These are phyloP conservation scores for Polymixis lichenea DNA, from an alignment of 2,888 invertebrate genomes.

Conservation along the genomic window DNA sequence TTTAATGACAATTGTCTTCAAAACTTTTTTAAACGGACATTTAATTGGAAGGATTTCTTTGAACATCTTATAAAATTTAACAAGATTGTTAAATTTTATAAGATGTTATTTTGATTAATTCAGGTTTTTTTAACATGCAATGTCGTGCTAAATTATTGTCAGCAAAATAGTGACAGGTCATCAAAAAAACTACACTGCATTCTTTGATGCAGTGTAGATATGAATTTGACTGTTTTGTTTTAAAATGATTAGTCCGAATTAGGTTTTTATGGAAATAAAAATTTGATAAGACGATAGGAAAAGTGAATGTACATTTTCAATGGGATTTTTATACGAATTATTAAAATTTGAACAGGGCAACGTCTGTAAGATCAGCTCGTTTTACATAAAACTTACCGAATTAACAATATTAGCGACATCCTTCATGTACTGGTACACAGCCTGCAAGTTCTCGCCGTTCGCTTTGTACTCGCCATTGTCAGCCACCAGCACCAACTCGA, in stretches of 20 bases:
- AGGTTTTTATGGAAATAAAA: too few relatives aligned
- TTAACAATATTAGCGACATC: constrained; percentile 99
- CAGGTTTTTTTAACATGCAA: neutral
- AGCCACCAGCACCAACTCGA: constrained; percentile 97
- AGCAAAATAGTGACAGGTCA: too few relatives aligned
- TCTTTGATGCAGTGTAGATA: too few relatives aligned
- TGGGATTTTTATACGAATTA: too few relatives aligned
- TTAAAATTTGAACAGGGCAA: too few relatives aligned
- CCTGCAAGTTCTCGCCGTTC: constrained; percentile 93
- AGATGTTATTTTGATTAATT: neutral
- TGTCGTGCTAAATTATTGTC: neutral
- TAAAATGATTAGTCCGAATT: too few relatives aligned
- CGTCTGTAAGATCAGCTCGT: too few relatives aligned
- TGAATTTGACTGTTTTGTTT: too few relatives aligned
- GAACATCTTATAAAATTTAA: too few relatives aligned
- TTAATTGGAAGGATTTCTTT: neutral
- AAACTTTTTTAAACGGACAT: neutral
- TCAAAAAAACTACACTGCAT: too few relatives aligned
- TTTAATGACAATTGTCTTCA: neutral
- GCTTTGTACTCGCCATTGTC: constrained; percentile 96
- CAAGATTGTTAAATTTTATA: neutral
- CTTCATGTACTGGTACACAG: constrained; percentile 96
- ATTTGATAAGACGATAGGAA: too few relatives aligned
- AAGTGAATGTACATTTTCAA: too few relatives aligned
- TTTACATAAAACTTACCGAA: constrained; percentile 92